Conservation (phyloP, 2,888 invertebrate species). For the Drosophila incognita region DNA sequence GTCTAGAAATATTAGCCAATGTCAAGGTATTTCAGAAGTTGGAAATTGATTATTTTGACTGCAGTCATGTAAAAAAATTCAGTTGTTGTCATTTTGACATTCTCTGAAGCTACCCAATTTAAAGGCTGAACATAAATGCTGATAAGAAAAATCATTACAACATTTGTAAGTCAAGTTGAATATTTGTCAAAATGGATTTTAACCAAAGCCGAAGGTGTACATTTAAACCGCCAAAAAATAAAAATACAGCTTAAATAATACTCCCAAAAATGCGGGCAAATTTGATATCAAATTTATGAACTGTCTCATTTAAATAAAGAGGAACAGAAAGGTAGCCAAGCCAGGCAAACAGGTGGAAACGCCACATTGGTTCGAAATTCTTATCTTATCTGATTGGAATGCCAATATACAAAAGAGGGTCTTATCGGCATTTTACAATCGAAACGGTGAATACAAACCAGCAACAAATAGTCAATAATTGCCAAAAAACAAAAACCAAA, state of each 20-base stretch:
- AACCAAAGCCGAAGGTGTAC: too few relatives aligned
- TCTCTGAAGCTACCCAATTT: constrained; percentile 36
- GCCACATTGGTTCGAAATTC: constrained; percentile 14
- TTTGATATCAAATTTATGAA: not conserved
- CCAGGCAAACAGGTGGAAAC: constrained; percentile 33
- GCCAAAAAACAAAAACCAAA: constrained; percentile 32
- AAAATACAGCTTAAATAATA: not conserved
- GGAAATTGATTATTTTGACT: constrained; percentile 13
- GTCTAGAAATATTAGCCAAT: constrained; percentile 26
- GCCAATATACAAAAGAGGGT: constrained; percentile 59
- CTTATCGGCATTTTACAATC: constrained; percentile 57
- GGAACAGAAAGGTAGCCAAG: constrained; percentile 52
- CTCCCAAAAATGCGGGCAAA: not conserved
- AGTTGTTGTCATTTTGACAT: constrained; percentile 10
- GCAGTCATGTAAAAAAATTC: constrained; percentile 31
- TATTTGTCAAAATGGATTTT: not conserved
- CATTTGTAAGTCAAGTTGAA: not conserved
- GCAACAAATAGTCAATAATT: constrained; percentile 52
- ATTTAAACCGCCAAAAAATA: too few relatives aligned
- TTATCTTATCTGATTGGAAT: constrained; percentile 67
- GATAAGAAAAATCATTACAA: constrained; percentile 19
- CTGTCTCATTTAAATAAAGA: constrained; percentile 52
- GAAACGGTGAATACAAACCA: constrained; percentile 38
- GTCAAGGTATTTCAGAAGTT: constrained; percentile 17
- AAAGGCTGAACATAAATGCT: constrained; percentile 19